phyloP scores from a whole-genome alignment of 2,797 vertebrate genomes.

The Artibeus jamaicensis region DNA sequence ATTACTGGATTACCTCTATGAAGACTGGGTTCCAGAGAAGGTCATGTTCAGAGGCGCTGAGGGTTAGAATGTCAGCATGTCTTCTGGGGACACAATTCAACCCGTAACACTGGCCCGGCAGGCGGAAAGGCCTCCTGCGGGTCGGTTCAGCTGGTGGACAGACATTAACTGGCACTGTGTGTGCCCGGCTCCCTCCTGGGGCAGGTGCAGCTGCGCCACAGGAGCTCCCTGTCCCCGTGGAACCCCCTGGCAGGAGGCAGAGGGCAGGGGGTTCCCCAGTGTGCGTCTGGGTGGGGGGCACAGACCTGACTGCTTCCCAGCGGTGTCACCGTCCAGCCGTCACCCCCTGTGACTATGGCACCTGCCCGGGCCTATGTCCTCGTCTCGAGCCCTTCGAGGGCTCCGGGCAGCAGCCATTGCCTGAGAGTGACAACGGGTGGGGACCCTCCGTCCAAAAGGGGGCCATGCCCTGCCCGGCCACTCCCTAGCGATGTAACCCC shows the following conservation, averaged over 20 bases:
- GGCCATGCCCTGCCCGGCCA: rapidly evolving
- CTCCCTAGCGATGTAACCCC: rapidly evolving
- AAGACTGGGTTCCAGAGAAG: background rate
- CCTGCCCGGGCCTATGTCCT: background rate
- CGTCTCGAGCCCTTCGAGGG: rapidly evolving
- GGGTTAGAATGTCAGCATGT: background rate
- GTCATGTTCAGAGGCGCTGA: rapidly evolving
- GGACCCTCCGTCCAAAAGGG: background rate
- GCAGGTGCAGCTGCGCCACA: background rate
- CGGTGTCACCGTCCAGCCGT: rapidly evolving
- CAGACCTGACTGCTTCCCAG: background rate
- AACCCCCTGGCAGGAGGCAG: background rate
- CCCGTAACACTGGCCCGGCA: rapidly evolving
- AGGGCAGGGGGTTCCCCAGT: background rate
- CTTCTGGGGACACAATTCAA: background rate
- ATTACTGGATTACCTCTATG: background rate
- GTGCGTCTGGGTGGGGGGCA: background rate
- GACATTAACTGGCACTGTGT: background rate
- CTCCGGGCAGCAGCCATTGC: background rate
- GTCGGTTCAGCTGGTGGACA: rapidly evolving
- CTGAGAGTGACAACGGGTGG: background rate
- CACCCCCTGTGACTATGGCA: background rate
- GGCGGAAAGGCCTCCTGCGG: rapidly evolving
- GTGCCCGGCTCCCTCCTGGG: background rate
- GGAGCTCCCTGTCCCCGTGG: background rate